Evolutionary conservation across 2,797 vertebrate genomes (phyloP).

Genomic region (Helarctos malayanus): DNA sequence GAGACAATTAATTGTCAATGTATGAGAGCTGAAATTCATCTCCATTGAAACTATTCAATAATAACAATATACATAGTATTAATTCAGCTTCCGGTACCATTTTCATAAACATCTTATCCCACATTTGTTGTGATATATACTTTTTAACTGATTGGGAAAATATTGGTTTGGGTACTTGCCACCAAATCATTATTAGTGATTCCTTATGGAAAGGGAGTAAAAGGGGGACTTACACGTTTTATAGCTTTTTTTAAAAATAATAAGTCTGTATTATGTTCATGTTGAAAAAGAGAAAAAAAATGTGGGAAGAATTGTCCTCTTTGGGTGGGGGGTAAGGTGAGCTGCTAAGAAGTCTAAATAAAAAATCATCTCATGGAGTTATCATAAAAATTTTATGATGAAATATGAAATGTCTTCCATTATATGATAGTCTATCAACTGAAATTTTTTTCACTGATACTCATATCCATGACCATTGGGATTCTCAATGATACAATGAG

Average conservation of each 20-base stretch:
- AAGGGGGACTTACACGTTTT: neutral
- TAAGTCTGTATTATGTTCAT: neutral
- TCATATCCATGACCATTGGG: neutral
- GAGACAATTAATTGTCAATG: neutral
- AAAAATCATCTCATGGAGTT: neutral
- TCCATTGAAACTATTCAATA: neutral
- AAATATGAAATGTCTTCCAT: constrained; percentile 26
- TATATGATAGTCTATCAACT: neutral
- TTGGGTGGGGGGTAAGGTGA: neutral
- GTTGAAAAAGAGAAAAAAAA: neutral
- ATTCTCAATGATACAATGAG: neutral
- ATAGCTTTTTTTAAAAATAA: neutral
- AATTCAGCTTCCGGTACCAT: neutral
- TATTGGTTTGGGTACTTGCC: neutral
- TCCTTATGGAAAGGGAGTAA: neutral
- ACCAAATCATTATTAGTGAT: neutral
- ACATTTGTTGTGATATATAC: neutral
- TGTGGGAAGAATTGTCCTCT: neutral
- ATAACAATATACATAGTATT: neutral
- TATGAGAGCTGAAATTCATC: neutral
- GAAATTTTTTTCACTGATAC: neutral
- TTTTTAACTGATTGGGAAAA: constrained; percentile 38
- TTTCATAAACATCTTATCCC: neutral
- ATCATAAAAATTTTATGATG: neutral
- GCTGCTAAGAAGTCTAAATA: constrained; percentile 23